Base-by-base conservation (phyloP, 35 echinoderm and acorn worm species). In the Lytechinus variegatus region DNA sequence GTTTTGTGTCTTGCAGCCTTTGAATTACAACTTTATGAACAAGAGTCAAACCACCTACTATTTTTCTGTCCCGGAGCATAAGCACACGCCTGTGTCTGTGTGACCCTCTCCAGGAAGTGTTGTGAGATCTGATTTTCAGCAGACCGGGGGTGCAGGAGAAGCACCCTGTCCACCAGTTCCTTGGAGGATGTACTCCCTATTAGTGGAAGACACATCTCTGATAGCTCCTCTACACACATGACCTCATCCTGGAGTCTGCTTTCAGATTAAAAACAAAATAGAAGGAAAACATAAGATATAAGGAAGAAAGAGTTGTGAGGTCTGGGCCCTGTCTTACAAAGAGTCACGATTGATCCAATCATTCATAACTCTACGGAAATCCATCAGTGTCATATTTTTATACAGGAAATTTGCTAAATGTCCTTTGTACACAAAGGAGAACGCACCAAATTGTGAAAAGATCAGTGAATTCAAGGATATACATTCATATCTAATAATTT, bases 191-290 rank as follows among this genome's bases (percentile, higher is more conserved):
- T 1, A 10, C 9, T 57, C 9, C 27, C 11, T 28, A 96, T 8
- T 54, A 96, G 55, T 33, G 96, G 93, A 8, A 96, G 28, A 86
- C 96, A 96, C 52, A 94, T 54, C 9, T 66, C 86, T 24, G 92
- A 96, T 12, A 96, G 55, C 14, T 94, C 86, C 53, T 8, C 86
- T 53, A 95, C 4, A 54, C 33, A 27, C 4, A 27, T 60, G 9
- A 21, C n/a, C 13, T 91, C 54, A 24, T 71, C 55, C 55, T 87
- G 87, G 52, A 29, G 24, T 19, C 88, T 51, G 27, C 12, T 24
- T 79, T 79, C 66, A 79, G 4, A n/a, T 79, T 19, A n/a, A n/a
- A n/a, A n/a, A n/a, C 4, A 79, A 24, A 24, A 79, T 7, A 24
- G n/a, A 19, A 79, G n/a, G 66, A n/a, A 13, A 58, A 56, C 55